Evolutionary conservation across 2,888 invertebrate genomes (phyloP).

Genomic region (Agrotis clavis): DNA sequence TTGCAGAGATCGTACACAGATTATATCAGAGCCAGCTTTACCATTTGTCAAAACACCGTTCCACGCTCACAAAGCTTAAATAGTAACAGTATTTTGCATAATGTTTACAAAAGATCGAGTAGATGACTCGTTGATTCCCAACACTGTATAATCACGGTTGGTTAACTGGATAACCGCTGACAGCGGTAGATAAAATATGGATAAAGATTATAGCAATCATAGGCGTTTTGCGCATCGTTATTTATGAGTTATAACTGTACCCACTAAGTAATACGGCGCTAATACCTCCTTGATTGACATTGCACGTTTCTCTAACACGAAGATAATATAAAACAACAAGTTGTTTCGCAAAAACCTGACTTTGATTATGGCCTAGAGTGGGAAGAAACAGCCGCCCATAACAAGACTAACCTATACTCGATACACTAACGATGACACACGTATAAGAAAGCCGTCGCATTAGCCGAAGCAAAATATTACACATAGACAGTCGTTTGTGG

Average conservation of each 20-base stretch:
- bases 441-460: conserved; percentile 61
- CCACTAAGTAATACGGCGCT: conserved; percentile 43
- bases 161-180: conserved; percentile 68
- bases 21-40: conserved; percentile 72
- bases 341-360: conserved; percentile 36
- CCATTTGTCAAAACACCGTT: conserved; percentile 77
- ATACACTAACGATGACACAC: conserved; percentile 58
- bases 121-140: conserved; percentile 66
- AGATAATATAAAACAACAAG: conserved; percentile 46
- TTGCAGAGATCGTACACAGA: conserved; percentile 73
- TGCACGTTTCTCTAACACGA: conserved; percentile 23
- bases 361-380: conserved; percentile 49
- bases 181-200: conserved; percentile 68
- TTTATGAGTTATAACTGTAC: conserved; percentile 57
- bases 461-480: conserved; percentile 67
- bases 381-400: conserved; percentile 52
- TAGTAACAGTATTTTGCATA: conserved; percentile 67
- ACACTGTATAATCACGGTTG: conserved; percentile 69
- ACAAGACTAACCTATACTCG: conserved; percentile 46
- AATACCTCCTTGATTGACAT: conserved; percentile 31
- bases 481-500: conserved; percentile 43
- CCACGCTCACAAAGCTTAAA: conserved; percentile 60
- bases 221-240: conserved; percentile 59
- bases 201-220: conserved; percentile 66
- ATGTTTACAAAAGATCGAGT: conserved; percentile 64